Base-by-base conservation (phyloP, 1,140 invertebrate species). In the Nomia melanderi region DNA sequence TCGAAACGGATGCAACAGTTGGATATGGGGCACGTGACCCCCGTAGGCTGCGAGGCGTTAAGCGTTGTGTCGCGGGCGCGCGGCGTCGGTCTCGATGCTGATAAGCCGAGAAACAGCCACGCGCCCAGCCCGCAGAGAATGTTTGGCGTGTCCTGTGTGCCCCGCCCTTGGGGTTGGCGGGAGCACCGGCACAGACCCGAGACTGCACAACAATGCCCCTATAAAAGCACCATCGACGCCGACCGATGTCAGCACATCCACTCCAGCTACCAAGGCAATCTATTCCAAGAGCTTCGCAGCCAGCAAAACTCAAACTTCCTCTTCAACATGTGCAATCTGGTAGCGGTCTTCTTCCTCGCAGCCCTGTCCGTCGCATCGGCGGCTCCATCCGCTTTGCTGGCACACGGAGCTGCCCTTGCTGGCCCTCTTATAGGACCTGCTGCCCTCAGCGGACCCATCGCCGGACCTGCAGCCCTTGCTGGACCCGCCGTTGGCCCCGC, bases 111-210 rank as follows among this genome's bases (percentile, higher is more conserved):
- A 85, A 78, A 87, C 74, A 63, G 82, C 67, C 81, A 67, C 81
- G 63, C 66, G 60, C 60, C 70, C 53, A 78, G 53, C 59, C 70
- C 25, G 79, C 44, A 77, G 82, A 90, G 90, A 91, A 89, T 90
- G 90, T 90, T 89, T 86, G 81, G 85, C 81, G 85, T 86, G 83
- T 87, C 82, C 85, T 89, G 72, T 89, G 72, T 78, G 90, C 90
- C 90, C 89, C 90, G 87, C 90, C 90, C 88, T 88, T 88, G 83
- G 88, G 88, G 85, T 90, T 84, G 86, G 76, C 83, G 79, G 83
- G 83, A 85, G 87, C 66, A 62, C n/a, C n/a, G 25, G 33, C 27
- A 9, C n/a, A 14, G 39, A 53, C 2, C n/a, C 66, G 71, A 83
- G 86, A 79, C 77, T 69, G 73, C 44, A 78, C 47, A 62, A 86